These are phyloP conservation scores for Micromussa lordhowensis DNA, from an alignment of 92 coral and sea anemone species.

Conservation along the genomic window DNA sequence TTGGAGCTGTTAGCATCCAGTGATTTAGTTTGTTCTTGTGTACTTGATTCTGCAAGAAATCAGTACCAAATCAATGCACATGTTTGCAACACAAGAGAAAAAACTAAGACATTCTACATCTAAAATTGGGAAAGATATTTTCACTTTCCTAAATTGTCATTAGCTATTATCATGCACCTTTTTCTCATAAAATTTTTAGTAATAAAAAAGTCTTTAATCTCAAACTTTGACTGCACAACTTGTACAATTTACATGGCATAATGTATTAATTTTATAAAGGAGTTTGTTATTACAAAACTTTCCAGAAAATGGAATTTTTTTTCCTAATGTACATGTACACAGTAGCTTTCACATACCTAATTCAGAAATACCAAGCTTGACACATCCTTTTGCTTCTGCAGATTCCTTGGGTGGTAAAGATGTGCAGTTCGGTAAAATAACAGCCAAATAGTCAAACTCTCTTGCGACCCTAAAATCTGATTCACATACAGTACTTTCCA, in stretches of 20 bases:
- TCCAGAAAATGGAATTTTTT: too few species aligned
- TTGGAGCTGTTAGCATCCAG: slow-evolving; percentile 24
- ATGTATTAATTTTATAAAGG: too few species aligned
- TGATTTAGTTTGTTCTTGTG: neutral
- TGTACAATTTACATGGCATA: too few species aligned
- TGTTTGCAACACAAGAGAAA: neutral
- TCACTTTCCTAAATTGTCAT: neutral
- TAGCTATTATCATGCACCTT: neutral
- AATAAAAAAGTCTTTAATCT: too few species aligned
- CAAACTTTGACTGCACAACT: too few species aligned
- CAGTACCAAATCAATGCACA: neutral
- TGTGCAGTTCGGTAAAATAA: slow-evolving; percentile 87
- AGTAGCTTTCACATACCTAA: slow-evolving; percentile 49
- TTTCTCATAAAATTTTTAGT: too few species aligned
- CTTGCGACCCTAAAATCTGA: slow-evolving; percentile 71
- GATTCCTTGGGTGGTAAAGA: slow-evolving; percentile 56
- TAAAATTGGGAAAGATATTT: too few species aligned
- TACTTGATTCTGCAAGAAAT: neutral
- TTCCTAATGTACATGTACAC: neutral
- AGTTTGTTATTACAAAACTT: too few species aligned
- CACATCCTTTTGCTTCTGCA: slow-evolving; percentile 71
- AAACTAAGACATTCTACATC: neutral
- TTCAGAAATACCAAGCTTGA: slow-evolving; percentile 59
- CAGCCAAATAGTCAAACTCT: slow-evolving; percentile 47
- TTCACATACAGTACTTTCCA: slow-evolving; percentile 76